Evolutionary conservation across 2,888 invertebrate species (phyloP), one percentile per base, ranked within the genome.

Genomic region (Agriopis aurantiaria): DNA sequence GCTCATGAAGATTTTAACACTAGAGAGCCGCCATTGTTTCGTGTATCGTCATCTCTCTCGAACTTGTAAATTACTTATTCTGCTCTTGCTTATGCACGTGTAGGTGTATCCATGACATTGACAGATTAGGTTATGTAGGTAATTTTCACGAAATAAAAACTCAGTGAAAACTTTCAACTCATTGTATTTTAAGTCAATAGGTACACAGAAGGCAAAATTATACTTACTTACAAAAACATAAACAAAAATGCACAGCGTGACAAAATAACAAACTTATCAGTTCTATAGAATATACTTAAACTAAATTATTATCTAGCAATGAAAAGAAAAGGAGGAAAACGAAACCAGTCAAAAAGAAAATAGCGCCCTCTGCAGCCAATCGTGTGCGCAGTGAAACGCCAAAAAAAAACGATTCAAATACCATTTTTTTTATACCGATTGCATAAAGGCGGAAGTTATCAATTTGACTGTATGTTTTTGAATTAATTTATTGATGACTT

Each of bases 181-280:
- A 45, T 57, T 65, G 57, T 65, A 65, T 66, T 66, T 57, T n/a
- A 65, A 11, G 51, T 48, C 23, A 55, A 40, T 17, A 23, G 17
- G 17, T 23, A 60, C 40, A 66, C 12, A 65, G 8, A 17, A 58
- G 41, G 33, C 17, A 48, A 43, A 57, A 65, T 10, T 57, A 45
- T 41, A 65, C 23, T 17, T 59, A 66, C 48, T 41, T 23, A 23
- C 17, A 49, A 53, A 40, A 48, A 63, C 23, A 33, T 23, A 53
- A 53, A 12, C 53, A 53, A 53, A 53, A 56, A 14, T 56, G 43
- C 14, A 56, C 3, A 43, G 43, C n/a, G 41, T 12, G 43, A 56
- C 8, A 12, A 43, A 41, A 41, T 43, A 8, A 41, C 56, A 56
- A 56, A 56, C 41, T 9, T 43, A 41, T 51, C 53, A 53, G 53